Conservation (phyloP, 2,888 invertebrate species). For the Eumacrocentrus americanus region DNA sequence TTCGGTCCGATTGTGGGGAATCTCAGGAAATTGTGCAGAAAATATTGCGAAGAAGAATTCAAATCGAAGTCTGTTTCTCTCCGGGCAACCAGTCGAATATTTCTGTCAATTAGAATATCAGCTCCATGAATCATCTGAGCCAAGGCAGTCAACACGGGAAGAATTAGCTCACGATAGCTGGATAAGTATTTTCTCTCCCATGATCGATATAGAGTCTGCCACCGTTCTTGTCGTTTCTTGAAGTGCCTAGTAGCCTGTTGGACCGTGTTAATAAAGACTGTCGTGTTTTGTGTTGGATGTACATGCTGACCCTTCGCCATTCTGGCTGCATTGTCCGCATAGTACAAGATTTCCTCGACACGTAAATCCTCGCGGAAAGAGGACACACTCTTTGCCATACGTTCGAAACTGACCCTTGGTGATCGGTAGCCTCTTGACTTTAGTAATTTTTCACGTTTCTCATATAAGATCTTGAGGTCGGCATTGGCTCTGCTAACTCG, state of each 20-base stretch:
- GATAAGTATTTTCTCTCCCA: slow-evolving; percentile 66
- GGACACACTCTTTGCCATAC: slow-evolving; percentile 50
- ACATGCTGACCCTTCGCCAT: too few relatives aligned
- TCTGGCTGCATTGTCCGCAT: not conserved
- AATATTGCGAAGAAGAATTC: slow-evolving; percentile 40
- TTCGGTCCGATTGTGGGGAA: slow-evolving; percentile 62
- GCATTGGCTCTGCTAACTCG: too few relatives aligned
- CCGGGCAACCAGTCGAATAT: slow-evolving; percentile 62
- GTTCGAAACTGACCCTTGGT: slow-evolving; percentile 40
- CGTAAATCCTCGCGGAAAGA: slow-evolving; percentile 54
- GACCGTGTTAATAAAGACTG: not conserved
- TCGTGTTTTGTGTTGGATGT: not conserved
- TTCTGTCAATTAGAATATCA: slow-evolving; percentile 65
- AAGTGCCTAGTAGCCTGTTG: not conserved
- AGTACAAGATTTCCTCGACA: slow-evolving; percentile 45
- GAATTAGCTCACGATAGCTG: slow-evolving; percentile 80
- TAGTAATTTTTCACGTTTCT: slow-evolving; percentile 38
- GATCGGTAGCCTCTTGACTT: slow-evolving; percentile 49
- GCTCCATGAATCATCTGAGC: slow-evolving; percentile 73
- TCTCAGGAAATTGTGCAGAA: slow-evolving; percentile 63
- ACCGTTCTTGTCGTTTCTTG: slow-evolving; percentile 65
- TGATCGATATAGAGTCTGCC: slow-evolving; percentile 66
- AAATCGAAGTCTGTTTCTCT: slow-evolving; percentile 42
- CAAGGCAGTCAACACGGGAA: slow-evolving; percentile 73
- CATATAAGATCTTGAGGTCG: too few relatives aligned